These are phyloP conservation scores for Dysdera silvatica DNA, from an alignment of 1,140 invertebrate species.

Conservation along the genomic window DNA sequence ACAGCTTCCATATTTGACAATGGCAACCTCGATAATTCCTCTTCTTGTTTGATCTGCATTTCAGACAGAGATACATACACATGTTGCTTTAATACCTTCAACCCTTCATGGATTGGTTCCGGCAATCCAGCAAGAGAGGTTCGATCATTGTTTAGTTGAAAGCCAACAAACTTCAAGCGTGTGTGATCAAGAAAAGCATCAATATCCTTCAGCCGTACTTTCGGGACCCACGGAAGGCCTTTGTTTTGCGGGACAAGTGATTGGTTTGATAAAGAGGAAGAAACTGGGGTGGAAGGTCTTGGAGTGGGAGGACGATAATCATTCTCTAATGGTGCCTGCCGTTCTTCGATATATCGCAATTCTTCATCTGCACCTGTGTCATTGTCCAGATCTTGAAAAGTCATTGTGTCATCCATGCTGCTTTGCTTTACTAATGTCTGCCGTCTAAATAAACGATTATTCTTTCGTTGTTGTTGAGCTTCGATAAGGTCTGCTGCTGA, in stretches of 20 bases:
- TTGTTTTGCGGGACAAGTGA: constrained; percentile 25
- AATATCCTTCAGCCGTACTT: constrained; percentile 89
- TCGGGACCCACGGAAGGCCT: constrained; percentile 84
- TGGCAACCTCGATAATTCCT: constrained; percentile 49
- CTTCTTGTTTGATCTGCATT: constrained; percentile 49
- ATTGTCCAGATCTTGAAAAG: constrained; percentile 49
- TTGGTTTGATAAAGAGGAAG: constrained; percentile 39
- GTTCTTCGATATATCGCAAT: constrained; percentile 35
- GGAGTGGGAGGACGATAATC: constrained; percentile 29
- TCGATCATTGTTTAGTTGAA: constrained; percentile 63
- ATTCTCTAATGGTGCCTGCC: constrained; percentile 20
- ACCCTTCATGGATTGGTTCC: constrained; percentile 88
- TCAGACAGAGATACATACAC: constrained; percentile 50
- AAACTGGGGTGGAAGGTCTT: constrained; percentile 31
- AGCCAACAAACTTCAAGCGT: constrained; percentile 90
- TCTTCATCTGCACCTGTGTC: constrained; percentile 39
- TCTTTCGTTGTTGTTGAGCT: constrained; percentile 68
- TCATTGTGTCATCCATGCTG: constrained; percentile 76
- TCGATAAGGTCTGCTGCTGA: constrained; percentile 86
- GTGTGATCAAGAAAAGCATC: constrained; percentile 85
- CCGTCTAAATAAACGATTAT: constrained; percentile 53
- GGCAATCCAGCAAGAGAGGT: constrained; percentile 85
- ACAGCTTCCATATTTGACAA: constrained; percentile 55
- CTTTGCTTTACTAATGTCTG: constrained; percentile 86
- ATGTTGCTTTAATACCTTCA: constrained; percentile 72